Evolutionary conservation across 1,140 invertebrate species (phyloP).

Genomic region (Dinoponera quadriceps): DNA sequence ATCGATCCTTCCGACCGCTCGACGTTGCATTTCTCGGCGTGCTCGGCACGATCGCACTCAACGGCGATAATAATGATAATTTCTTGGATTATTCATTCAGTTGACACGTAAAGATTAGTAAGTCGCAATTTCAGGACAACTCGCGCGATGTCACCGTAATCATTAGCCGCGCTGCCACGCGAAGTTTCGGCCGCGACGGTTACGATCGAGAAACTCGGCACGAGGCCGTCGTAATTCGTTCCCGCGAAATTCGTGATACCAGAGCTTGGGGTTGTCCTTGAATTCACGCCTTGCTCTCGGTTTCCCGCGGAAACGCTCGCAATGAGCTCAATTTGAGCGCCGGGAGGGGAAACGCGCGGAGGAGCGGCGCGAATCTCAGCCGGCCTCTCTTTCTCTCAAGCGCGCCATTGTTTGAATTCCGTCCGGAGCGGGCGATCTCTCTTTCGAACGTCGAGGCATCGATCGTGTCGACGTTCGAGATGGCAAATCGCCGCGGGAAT

Average conservation of each 20-base stretch:
- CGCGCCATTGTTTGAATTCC: conserved; percentile 8
- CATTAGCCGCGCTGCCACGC: too few relatives aligned
- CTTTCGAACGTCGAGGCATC: not conserved
- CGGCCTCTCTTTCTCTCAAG: conserved; percentile 2
- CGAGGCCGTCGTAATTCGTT: not conserved
- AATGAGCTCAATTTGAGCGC: conserved; percentile 25
- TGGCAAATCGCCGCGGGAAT: conserved; percentile 5
- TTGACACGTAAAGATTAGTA: too few relatives aligned
- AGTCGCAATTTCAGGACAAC: too few relatives aligned
- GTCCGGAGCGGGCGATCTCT: not conserved
- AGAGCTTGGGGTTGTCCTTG: conserved; percentile 35
- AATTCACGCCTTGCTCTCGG: conserved; percentile 12
- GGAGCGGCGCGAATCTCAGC: not conserved
- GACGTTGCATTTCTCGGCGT: not conserved
- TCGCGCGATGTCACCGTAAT: too few relatives aligned
- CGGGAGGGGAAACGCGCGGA: not conserved
- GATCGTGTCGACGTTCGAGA: not conserved
- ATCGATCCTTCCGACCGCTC: too few relatives aligned
- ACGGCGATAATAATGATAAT: too few relatives aligned
- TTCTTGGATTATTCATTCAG: too few relatives aligned
- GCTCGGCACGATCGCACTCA: not conserved
- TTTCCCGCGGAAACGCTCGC: conserved; percentile 23
- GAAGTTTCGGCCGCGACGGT: not conserved
- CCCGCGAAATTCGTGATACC: not conserved
- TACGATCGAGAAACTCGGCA: not conserved